Evolutionary conservation across 2,888 invertebrate species (phyloP).

Genomic region (Aphidius colemani): DNA sequence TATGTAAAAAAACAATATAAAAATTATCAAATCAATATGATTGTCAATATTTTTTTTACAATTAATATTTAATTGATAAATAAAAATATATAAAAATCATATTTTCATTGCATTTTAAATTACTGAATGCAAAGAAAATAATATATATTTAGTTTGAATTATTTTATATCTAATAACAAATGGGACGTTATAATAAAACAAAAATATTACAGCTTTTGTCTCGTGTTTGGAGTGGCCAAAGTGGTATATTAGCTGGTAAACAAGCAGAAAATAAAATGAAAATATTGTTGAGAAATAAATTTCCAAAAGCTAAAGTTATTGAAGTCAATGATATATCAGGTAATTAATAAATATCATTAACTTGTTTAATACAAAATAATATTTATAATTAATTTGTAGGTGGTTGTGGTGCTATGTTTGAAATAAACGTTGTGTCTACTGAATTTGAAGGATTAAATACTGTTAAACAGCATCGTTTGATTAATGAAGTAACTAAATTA

Average conservation of each 20-base stretch:
- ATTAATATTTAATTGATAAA: too few relatives aligned
- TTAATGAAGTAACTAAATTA: slow-evolving; percentile 65
- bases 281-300: slow-evolving; percentile 57
- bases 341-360: slow-evolving; percentile 39
- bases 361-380: slow-evolving; percentile 6
- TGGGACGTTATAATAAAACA: slow-evolving; percentile 40
- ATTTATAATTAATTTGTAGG: slow-evolving; percentile 59
- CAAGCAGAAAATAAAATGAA: slow-evolving; percentile 58
- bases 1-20: too few relatives aligned
- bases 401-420: slow-evolving; percentile 83
- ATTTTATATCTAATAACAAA: too few relatives aligned
- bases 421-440: slow-evolving; percentile 69
- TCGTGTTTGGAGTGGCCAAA: slow-evolving; percentile 55
- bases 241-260: slow-evolving; percentile 48
- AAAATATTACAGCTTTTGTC: slow-evolving; percentile 57
- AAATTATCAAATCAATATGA: too few relatives aligned
- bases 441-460: slow-evolving; percentile 74
- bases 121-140: slow-evolving; percentile 36
- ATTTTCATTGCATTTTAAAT: too few relatives aligned
- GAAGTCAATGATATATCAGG: slow-evolving; percentile 74
- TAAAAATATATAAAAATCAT: too few relatives aligned
- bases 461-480: slow-evolving; percentile 75
- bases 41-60: too few relatives aligned
- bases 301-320: slow-evolving; percentile 70
- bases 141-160: slow-evolving; percentile 21